A percentile compares a stretch with the other conserved stretches of the same genome.
Conservation (phyloP, 2,797 vertebrate species). For the Gobionotothen gibberifrons region DNA sequence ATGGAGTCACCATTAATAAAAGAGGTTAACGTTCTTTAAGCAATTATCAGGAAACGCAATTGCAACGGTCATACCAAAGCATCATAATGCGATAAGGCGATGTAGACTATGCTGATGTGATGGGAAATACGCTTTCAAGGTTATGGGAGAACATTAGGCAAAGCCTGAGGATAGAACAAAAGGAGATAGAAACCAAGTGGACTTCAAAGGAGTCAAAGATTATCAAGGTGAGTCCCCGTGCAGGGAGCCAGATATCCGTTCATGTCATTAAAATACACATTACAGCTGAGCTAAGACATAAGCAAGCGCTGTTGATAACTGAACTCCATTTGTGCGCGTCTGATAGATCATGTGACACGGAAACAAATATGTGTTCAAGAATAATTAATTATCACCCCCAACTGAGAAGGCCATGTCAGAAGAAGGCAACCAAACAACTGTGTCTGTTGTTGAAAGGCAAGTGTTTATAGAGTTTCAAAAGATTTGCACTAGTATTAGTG, state of each 20-base stretch:
- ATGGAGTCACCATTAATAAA: conserved; percentile 48
- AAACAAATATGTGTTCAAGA: too few relatives aligned
- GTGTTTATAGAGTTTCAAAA: too few relatives aligned
- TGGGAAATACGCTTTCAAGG: conserved; percentile 58
- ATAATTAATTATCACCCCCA: too few relatives aligned
- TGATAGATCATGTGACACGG: too few relatives aligned
- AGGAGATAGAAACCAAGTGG: conserved; percentile 29
- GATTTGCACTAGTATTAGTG: too few relatives aligned
- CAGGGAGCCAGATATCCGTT: conserved; percentile 43
- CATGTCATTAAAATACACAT: conserved; percentile 55
- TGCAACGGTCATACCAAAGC: conserved; percentile 41
- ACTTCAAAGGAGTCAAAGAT: conserved; percentile 52
- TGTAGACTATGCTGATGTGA: conserved; percentile 63
- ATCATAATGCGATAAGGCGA: conserved; percentile 57
- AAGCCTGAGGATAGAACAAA: conserved; percentile 33
- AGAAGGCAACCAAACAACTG: too few relatives aligned
- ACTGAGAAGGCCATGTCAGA: too few relatives aligned
- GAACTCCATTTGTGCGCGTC: too few relatives aligned
- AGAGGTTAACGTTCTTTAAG: conserved; percentile 57
- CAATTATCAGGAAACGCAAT: conserved; percentile 65
- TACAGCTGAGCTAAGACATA: background rate
- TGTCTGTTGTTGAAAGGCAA: too few relatives aligned
- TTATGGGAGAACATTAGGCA: conserved; percentile 31
- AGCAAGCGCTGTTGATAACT: too few relatives aligned
- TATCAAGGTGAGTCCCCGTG: conserved; percentile 54